These are phyloP conservation scores for Coboldia fuscipes DNA, from an alignment of 1,140 invertebrate species.

Conservation along the genomic window DNA sequence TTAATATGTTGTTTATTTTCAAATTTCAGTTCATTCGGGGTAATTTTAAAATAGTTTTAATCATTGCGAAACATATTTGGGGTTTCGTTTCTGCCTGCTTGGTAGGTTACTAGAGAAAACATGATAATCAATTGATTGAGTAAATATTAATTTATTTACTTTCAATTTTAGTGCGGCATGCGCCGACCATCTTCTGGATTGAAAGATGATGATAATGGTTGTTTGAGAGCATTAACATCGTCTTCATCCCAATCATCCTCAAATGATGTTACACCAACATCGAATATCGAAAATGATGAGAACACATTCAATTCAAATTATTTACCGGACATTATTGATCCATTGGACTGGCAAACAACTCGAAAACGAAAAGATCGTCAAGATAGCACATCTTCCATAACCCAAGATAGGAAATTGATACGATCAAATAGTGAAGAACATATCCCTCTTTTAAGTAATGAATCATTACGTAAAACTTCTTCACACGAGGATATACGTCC, in stretches of 20 bases:
- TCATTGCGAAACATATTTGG: constrained; percentile 21
- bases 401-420: constrained; percentile 51
- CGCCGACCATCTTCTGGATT: constrained; percentile 21
- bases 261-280: not conserved
- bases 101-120: constrained; percentile 12
- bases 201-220: constrained; percentile 22
- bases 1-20: not conserved
- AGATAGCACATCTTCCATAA: constrained; percentile 35
- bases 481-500: constrained; percentile 37
- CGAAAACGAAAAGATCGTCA: constrained; percentile 58
- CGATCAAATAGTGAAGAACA: constrained; percentile 50
- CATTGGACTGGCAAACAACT: constrained; percentile 20
- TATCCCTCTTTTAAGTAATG: constrained; percentile 16
- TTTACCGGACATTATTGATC: constrained; percentile 18
- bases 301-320: constrained; percentile 21
- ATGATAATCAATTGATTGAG: not conserved
- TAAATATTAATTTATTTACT: constrained; percentile 3
- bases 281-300: constrained; percentile 11
- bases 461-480: constrained; percentile 30
- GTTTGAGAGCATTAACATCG: constrained; percentile 21
- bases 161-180: constrained; percentile 20
- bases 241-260: constrained; percentile 9
- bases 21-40: not conserved
- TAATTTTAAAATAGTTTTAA: constrained; percentile 6
- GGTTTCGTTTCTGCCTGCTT: constrained; percentile 23